Conservation (phyloP, 2,797 vertebrate genomes). For the Lagocephalus sceleratus region DNA sequence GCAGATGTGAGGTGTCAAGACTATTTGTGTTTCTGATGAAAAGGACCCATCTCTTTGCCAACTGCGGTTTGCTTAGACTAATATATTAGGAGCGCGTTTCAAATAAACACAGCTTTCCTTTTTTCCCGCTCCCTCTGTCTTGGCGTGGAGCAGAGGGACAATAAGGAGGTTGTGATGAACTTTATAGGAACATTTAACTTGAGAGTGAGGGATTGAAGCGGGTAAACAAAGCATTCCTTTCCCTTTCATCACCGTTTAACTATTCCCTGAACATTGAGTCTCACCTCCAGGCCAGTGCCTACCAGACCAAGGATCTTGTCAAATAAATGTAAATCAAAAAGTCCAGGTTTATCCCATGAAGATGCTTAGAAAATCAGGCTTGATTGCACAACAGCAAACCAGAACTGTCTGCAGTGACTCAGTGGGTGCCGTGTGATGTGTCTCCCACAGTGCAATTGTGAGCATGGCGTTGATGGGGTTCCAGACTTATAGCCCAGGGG, state of each 20-base stretch:
- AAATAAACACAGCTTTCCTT: slow-evolving; percentile 74
- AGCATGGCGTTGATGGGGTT: slow-evolving; percentile 32
- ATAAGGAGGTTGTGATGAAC: slow-evolving; percentile 64
- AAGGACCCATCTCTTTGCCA: slow-evolving; percentile 66
- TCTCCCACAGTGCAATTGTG: slow-evolving; percentile 36
- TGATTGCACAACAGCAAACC: slow-evolving; percentile 10
- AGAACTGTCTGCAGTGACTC: slow-evolving; percentile 21
- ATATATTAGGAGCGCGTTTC: slow-evolving; percentile 68
- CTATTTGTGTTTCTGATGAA: slow-evolving; percentile 77
- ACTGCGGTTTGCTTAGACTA: slow-evolving; percentile 69
- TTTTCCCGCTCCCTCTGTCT: slow-evolving; percentile 22
- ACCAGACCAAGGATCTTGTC: slow-evolving; percentile 65
- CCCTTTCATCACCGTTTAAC: slow-evolving; percentile 77
- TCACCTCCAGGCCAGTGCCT: slow-evolving; percentile 70
- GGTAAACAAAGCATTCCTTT: slow-evolving; percentile 80
- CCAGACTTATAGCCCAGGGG: slow-evolving; percentile 57
- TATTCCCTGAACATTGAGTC: slow-evolving; percentile 65
- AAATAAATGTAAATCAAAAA: slow-evolving; percentile 77
- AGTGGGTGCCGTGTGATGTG: not conserved
- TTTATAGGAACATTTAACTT: slow-evolving; percentile 69
- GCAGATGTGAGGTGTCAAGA: slow-evolving; percentile 79
- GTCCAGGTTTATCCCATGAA: slow-evolving; percentile 54
- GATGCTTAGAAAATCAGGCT: slow-evolving; percentile 26
- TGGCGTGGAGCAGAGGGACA: slow-evolving; percentile 48
- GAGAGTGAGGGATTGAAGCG: slow-evolving; percentile 71